These are phyloP conservation scores for Disparrhopalites patrizii DNA, from an alignment of 2,888 invertebrate genomes.

Conservation along the genomic window DNA sequence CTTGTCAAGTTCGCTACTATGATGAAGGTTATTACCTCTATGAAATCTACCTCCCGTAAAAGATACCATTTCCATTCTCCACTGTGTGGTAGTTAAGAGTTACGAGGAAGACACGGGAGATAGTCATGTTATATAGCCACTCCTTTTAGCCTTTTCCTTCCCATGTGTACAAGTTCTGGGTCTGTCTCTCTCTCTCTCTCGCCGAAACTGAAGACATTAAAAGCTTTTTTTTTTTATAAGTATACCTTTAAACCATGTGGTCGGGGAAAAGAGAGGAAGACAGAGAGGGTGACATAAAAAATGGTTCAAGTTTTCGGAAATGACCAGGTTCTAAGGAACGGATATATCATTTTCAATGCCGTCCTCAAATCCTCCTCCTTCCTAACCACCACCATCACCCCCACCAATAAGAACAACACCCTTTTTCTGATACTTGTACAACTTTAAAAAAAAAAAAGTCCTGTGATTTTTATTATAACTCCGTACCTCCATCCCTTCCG, in stretches of 20 bases:
- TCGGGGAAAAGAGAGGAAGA: too few species aligned
- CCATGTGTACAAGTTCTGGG: too few species aligned
- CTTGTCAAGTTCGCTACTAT: slow-evolving; percentile 21
- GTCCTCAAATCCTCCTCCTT: slow-evolving; percentile 15
- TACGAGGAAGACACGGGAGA: background rate
- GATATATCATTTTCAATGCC: slow-evolving; percentile 33
- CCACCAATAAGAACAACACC: too few species aligned
- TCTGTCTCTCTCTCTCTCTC: too few species aligned
- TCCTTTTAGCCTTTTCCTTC: slow-evolving; percentile 6
- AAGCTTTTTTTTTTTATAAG: slow-evolving; percentile 7
- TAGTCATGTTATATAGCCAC: slow-evolving; percentile 4
- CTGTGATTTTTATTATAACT: too few species aligned
- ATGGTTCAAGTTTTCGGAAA: slow-evolving; percentile 36
- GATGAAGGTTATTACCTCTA: slow-evolving; percentile 26
- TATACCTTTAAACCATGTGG: too few species aligned
- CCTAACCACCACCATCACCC: background rate
- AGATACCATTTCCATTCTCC: slow-evolving; percentile 27
- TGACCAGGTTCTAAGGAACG: slow-evolving; percentile 25
- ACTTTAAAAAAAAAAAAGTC: too few species aligned
- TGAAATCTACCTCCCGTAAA: slow-evolving; percentile 31
- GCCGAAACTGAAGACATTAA: slow-evolving; percentile 22
- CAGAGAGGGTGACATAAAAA: slow-evolving; percentile 22
- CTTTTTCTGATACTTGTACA: too few species aligned
- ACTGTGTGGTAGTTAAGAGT: slow-evolving; percentile 1
- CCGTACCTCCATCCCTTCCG: too few species aligned